A percentile compares a stretch with the other conserved stretches of the same genome.
Conservation (phyloP, 2,113 vertebrate species). For the Labeo rohita region DNA sequence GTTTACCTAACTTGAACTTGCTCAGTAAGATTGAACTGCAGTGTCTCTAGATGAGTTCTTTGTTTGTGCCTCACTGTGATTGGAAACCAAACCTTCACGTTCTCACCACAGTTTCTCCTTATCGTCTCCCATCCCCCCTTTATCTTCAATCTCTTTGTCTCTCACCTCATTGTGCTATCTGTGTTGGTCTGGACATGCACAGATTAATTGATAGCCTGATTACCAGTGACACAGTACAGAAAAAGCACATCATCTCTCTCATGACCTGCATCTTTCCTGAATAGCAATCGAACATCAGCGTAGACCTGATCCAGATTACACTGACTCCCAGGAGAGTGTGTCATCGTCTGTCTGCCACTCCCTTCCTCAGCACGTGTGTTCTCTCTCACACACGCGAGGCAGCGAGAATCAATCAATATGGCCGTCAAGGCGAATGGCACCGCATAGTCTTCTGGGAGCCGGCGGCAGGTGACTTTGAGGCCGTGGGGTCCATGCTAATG, state of each 20-base stretch:
- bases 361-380: conserved; percentile 1
- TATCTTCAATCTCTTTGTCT: neutral
- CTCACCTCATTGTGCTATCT: conserved; percentile 29
- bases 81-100: conserved; percentile 18
- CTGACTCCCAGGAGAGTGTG: conserved; percentile 50
- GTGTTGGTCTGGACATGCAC: conserved; percentile 25
- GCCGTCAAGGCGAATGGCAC: conserved; percentile 50
- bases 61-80: neutral
- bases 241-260: conserved; percentile 13
- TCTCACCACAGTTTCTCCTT: neutral
- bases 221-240: conserved; percentile 46
- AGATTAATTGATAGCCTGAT: conserved; percentile 48
- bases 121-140: neutral
- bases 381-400: conserved; percentile 24
- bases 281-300: conserved; percentile 54
- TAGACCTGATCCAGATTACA: conserved; percentile 58
- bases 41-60: conserved; percentile 20
- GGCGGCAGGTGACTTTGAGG: conserved; percentile 60
- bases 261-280: conserved; percentile 57
- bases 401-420: conserved; percentile 59
- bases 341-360: conserved; percentile 23
- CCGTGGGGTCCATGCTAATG: conserved; percentile 63
- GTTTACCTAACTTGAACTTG: neutral
- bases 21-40: neutral
- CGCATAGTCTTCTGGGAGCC: conserved; percentile 38